phyloP scores from a whole-genome alignment of 2,113 vertebrate genomes.

The Pseudorhombus dupliciocellatus region DNA sequence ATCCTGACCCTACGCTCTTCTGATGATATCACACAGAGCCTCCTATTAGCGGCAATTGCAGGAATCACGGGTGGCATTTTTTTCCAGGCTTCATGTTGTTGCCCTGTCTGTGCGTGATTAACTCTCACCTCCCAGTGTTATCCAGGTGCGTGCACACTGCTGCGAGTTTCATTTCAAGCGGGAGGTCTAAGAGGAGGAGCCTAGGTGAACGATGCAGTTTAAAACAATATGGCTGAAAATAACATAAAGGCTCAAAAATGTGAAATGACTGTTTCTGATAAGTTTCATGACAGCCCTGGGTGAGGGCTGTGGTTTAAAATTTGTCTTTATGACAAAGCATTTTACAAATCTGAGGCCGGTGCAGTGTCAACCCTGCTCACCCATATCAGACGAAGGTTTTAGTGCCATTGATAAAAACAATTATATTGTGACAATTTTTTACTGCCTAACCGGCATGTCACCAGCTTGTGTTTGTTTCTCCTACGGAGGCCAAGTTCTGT shows the following conservation, averaged over 20 bases:
- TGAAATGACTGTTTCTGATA: no score
- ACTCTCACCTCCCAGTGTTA: background rate
- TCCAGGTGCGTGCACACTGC: constrained; percentile 1
- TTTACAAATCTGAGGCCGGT: no score
- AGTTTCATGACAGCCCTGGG: no score
- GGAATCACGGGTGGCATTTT: background rate
- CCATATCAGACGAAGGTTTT: background rate
- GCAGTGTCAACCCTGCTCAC: background rate
- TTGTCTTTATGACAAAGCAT: no score
- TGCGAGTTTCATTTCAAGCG: background rate
- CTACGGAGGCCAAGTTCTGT: background rate
- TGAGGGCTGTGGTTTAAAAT: no score
- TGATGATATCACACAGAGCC: background rate
- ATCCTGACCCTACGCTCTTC: background rate
- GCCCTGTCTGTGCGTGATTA: background rate
- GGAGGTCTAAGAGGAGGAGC: background rate
- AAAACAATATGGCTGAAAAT: no score
- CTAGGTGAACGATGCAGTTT: background rate
- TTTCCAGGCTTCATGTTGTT: background rate
- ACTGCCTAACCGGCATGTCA: background rate
- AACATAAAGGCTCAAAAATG: no score
- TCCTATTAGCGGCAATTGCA: background rate
- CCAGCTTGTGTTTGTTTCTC: background rate
- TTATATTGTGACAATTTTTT: background rate
- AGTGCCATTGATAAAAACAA: background rate